Conservation (phyloP, 2,113 vertebrate genomes). For the human region DNA sequence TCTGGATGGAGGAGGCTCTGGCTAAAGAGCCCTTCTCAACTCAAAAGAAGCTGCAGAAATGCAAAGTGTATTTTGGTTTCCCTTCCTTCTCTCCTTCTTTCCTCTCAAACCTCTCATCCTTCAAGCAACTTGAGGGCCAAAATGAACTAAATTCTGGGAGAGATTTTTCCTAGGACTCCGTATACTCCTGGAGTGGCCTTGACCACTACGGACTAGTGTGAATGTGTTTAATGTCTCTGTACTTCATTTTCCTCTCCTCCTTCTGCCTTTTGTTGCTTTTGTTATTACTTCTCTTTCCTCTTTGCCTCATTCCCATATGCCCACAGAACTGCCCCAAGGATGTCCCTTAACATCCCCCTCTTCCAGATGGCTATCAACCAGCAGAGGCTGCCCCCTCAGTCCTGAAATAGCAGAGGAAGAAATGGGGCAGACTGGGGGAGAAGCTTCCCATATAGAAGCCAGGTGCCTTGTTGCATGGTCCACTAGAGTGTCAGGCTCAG, state of each 20-base stretch:
- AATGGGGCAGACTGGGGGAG: neutral
- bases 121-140: constrained; percentile 15
- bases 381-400: neutral
- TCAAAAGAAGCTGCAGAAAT: constrained; percentile 66
- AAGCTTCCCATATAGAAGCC: neutral
- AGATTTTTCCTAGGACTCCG: neutral
- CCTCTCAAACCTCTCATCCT: neutral
- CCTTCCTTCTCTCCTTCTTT: neutral
- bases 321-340: neutral
- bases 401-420: neutral
- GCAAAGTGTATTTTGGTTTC: constrained; percentile 41
- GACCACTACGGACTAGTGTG: neutral
- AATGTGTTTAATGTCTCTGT: no score
- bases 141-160: neutral
- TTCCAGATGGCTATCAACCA: neutral
- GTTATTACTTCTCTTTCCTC: neutral
- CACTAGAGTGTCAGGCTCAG: neutral
- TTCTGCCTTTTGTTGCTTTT: neutral
- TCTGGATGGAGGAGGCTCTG: constrained; percentile 75
- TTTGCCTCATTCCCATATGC: neutral
- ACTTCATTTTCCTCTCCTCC: neutral
- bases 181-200: neutral
- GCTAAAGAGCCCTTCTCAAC: constrained; percentile 70
- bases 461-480: neutral
- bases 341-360: neutral